Base-by-base conservation (phyloP, 2,888 invertebrate species). In the Ormyrus thymus region DNA sequence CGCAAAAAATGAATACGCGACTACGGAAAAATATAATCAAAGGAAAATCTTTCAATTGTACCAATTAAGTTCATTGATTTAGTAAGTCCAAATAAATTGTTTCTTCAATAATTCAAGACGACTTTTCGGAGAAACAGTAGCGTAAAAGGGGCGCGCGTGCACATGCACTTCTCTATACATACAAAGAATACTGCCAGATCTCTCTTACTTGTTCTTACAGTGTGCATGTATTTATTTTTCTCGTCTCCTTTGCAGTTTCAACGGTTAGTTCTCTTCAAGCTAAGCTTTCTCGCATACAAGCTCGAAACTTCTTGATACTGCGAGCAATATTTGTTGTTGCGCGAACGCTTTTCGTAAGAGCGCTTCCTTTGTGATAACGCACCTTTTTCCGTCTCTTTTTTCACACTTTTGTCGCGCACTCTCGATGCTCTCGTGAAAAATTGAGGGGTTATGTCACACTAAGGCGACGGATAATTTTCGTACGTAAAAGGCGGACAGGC, bases 221-320 rank as follows among this genome's bases (percentile, higher is more conserved):
- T 53, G 43, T 56, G 73, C 65, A 65, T 72, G 50, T 74, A 64
- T 65, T 65, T 74, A 64, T 65, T 65, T 65, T 58, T 56, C 65
- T 65, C 45, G 15, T 48, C 15, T 46, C 8, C 46, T 73, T 48
- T 64, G 46, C 15, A 29, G 4, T 29, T 29, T 29, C 29, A 29
- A 29, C 29, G 29, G 29, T 11, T 73, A 5, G 15, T 53, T 73
- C 29, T 15, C n/a, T 64, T 48, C 29, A 50, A 8, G 61, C 45
- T 10, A 29, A 70, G 6, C 51, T 61, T 71, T 71, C 50, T 59
- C 55, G 64, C 72, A 55, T 48, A 70, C 46, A 50, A 7, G 29
- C 29, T 29, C 29, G 4, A 29, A 29, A 29, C 29, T 29, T 29
- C 29, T 29, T 0, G 29, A 29, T 29, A 29, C 29, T 11, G 15